Percentiles rank a stretch among this genome's conserved stretches.
phyloP scores from a whole-genome alignment of 2,797 vertebrate species.

The Chloroceryle inda region DNA sequence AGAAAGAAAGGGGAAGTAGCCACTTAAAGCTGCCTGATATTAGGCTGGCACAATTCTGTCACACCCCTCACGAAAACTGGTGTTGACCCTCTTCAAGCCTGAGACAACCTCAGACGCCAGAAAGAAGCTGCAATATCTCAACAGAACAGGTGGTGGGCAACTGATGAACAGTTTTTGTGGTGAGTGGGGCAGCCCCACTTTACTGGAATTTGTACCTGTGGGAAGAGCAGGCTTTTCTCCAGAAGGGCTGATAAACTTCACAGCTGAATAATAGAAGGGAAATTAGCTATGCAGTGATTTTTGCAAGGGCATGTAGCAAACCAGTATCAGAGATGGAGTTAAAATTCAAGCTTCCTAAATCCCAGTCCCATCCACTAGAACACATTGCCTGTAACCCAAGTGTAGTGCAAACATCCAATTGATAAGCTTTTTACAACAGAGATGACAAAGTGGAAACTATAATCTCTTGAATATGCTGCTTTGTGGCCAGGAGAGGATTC shows the following conservation, averaged over 20 bases:
- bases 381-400: not conserved
- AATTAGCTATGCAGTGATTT: not conserved
- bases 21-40: not conserved
- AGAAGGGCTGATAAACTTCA: not conserved
- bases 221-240: not conserved
- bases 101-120: not conserved
- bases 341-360: slow-evolving; percentile 17
- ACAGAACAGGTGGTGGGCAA: not conserved
- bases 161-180: not conserved
- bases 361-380: slow-evolving; percentile 3
- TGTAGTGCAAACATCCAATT: slow-evolving; percentile 8
- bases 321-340: not conserved
- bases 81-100: not conserved
- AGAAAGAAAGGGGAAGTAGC: not conserved
- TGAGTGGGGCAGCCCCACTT: not conserved
- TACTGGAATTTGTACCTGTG: not conserved
- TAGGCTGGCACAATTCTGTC: not conserved
- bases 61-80: not conserved
- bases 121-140: not conserved
- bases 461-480: slow-evolving; percentile 39
- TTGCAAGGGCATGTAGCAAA: not conserved
- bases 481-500: slow-evolving; percentile 23
- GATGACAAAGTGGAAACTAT: slow-evolving; percentile 34
- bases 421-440: slow-evolving; percentile 53
- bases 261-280: not conserved